Percentiles rank a stretch among this genome's conserved stretches.
Conservation (phyloP, 2,797 vertebrate genomes). For the Pangasius larnaudii region DNA sequence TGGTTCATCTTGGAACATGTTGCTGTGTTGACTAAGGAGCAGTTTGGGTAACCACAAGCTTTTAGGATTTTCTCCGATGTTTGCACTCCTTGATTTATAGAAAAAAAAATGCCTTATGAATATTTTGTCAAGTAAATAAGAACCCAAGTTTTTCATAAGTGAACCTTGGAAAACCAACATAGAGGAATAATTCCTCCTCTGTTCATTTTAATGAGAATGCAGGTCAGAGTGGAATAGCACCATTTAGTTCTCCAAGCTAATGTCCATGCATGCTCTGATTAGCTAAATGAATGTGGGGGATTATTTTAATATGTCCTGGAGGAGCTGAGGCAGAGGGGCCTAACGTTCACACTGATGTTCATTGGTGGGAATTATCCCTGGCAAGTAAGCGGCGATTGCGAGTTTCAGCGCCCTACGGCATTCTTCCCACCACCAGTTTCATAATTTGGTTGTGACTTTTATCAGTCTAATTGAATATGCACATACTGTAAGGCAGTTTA, state of each 20-base stretch:
- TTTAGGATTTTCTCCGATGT: constrained; percentile 46
- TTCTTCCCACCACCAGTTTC: constrained; percentile 74
- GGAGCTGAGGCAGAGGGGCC: constrained; percentile 66
- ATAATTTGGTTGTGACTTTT: constrained; percentile 76
- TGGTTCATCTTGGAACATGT: constrained; percentile 18
- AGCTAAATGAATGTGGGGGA: constrained; percentile 76
- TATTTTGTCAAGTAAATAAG: constrained; percentile 78
- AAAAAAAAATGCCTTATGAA: constrained; percentile 65
- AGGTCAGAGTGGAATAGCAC: constrained; percentile 79
- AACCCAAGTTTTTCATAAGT: constrained; percentile 68
- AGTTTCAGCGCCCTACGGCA: constrained; percentile 71
- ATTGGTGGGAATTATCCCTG: constrained; percentile 77
- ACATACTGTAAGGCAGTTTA: constrained; percentile 60
- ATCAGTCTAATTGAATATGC: constrained; percentile 72
- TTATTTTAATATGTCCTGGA: constrained; percentile 76
- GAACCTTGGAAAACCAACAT: constrained; percentile 69
- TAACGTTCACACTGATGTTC: constrained; percentile 70
- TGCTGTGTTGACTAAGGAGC: constrained; percentile 31
- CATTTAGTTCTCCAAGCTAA: constrained; percentile 79
- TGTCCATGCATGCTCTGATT: constrained; percentile 79
- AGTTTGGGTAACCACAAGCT: constrained; percentile 24
- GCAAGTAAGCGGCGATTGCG: constrained; percentile 63
- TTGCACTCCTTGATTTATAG: constrained; percentile 34
- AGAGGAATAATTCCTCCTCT: constrained; percentile 74
- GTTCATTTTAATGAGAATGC: constrained; percentile 74